Evolutionary conservation across 2,113 vertebrate species (phyloP).

Genomic region (Vombatus ursinus): DNA sequence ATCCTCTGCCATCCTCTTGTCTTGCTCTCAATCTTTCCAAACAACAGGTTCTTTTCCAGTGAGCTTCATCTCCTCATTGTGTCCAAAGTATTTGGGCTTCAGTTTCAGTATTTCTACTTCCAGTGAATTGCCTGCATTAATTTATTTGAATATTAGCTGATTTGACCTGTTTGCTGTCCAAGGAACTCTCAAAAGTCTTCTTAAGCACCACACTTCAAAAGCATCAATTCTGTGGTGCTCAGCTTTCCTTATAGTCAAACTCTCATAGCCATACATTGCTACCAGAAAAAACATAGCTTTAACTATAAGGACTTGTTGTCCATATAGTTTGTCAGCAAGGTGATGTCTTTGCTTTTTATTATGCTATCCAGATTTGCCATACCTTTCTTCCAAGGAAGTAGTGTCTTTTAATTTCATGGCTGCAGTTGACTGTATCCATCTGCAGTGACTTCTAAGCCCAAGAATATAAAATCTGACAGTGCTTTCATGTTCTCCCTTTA

Average conservation of each 20-base stretch:
- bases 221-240: neutral
- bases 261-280: neutral
- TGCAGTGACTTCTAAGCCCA: neutral
- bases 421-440: neutral
- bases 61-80: too few relatives aligned
- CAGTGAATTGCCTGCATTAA: too few relatives aligned
- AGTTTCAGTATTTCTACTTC: neutral
- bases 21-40: too few relatives aligned
- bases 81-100: too few relatives aligned
- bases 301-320: neutral
- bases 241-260: neutral
- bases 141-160: too few relatives aligned
- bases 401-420: neutral
- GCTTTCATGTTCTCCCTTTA: neutral
- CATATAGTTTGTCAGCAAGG: neutral
- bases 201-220: neutral
- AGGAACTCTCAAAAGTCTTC: neutral
- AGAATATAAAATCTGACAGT: neutral
- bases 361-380: neutral
- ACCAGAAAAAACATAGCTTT: neutral
- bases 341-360: neutral
- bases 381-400: neutral
- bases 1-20: too few relatives aligned
- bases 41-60: too few relatives aligned
- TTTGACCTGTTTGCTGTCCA: neutral